Percentiles rank a stretch among this genome's conserved stretches.
Evolutionary conservation across 2,888 invertebrate species (phyloP).

Genomic region (Melanotus villosus): DNA sequence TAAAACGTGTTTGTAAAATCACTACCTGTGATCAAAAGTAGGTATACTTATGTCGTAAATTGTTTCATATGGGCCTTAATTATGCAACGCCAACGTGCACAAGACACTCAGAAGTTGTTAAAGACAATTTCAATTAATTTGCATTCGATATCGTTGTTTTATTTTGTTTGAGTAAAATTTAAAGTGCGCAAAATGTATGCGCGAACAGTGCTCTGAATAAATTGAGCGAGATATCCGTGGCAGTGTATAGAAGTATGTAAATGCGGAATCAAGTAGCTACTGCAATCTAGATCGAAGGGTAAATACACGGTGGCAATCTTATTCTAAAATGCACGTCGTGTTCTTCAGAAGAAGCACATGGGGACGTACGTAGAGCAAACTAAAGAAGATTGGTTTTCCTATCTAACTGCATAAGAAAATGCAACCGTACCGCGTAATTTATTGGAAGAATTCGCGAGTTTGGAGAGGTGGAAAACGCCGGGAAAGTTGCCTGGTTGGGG

Average conservation of each 20-base stretch:
- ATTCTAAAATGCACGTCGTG: conserved; percentile 28
- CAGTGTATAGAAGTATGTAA: conserved; percentile 65
- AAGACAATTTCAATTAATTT: conserved; percentile 66
- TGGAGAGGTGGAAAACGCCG: conserved; percentile 56
- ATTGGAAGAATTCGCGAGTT: conserved; percentile 61
- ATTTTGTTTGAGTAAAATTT: conserved; percentile 62
- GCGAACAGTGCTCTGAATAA: conserved; percentile 59
- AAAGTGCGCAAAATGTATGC: conserved; percentile 62
- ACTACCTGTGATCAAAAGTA: conserved; percentile 35
- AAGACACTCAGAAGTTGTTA: conserved; percentile 61
- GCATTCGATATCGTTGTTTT: conserved; percentile 63
- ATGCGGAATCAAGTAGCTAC: conserved; percentile 64
- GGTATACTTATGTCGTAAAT: conserved; percentile 36
- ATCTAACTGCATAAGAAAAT: conserved; percentile 60
- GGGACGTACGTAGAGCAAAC: conserved; percentile 34
- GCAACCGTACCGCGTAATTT: conserved; percentile 62
- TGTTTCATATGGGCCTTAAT: conserved; percentile 41
- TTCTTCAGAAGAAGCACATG: conserved; percentile 35
- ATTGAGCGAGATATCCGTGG: conserved; percentile 59
- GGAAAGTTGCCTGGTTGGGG: conserved; percentile 57
- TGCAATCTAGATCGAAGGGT: conserved; percentile 62
- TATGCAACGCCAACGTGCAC: conserved; percentile 57
- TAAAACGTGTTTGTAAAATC: conserved; percentile 32
- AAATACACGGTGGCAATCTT: conserved; percentile 42
- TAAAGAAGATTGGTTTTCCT: conserved; percentile 45